These are phyloP conservation scores for Gryllus bimaculatus DNA, from an alignment of 1,140 invertebrate genomes.

Conservation along the genomic window DNA sequence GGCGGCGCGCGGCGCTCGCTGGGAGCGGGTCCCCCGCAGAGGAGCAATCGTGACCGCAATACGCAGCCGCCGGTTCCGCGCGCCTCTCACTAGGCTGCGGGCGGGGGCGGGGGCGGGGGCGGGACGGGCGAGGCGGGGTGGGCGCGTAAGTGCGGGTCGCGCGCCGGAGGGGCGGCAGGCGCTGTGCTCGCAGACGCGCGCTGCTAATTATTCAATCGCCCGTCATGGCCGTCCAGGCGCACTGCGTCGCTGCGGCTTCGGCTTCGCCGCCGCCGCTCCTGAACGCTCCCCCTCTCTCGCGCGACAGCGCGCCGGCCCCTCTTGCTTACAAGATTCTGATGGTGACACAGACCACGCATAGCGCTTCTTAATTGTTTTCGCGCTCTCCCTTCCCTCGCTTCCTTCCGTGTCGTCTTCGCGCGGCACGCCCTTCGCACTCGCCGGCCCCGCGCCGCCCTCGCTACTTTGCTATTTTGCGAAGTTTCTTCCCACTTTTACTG, in stretches of 20 bases:
- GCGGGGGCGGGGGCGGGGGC: too few relatives aligned
- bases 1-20: too few relatives aligned
- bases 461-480: not conserved
- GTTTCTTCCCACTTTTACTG: not conserved
- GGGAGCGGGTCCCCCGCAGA: too few relatives aligned
- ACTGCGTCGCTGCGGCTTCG: not conserved
- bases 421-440: not conserved
- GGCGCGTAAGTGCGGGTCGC: too few relatives aligned
- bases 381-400: not conserved
- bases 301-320: not conserved
- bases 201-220: not conserved
- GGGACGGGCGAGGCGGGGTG: too few relatives aligned
- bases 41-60: too few relatives aligned
- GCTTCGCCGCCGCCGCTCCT: too few relatives aligned
- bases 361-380: conserved; percentile 4
- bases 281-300: not conserved
- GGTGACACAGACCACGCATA: not conserved
- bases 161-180: too few relatives aligned
- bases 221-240: not conserved
- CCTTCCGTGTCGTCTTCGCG: not conserved
- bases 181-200: not conserved
- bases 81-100: too few relatives aligned
- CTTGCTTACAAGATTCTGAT: conserved; percentile 4
- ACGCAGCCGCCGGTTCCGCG: too few relatives aligned
- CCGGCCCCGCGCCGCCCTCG: not conserved